These are phyloP conservation scores for Troides helena DNA, from an alignment of 2,888 invertebrate genomes.

Conservation along the genomic window DNA sequence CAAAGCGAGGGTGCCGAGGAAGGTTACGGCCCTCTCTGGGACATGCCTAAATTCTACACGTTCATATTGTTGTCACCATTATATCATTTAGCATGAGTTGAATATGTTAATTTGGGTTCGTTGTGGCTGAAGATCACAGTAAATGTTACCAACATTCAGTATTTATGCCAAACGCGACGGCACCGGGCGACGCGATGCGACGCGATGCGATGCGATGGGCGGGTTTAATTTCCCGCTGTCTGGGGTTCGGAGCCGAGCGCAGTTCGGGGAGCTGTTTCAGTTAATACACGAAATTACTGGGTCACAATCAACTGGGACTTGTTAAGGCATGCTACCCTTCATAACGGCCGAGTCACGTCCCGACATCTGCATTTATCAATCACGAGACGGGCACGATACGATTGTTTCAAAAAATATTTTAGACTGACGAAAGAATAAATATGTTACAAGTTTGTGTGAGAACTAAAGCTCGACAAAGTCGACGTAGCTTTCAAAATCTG, in stretches of 20 bases:
- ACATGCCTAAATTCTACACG: no score
- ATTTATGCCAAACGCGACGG: no score
- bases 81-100: no score
- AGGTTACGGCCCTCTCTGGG: no score
- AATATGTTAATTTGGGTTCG: no score
- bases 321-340: slow-evolving; percentile 30
- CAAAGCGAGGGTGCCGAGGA: no score
- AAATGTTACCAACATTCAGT: no score
- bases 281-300: slow-evolving; percentile 31
- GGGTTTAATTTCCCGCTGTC: slow-evolving; percentile 14
- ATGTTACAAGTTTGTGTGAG: no score
- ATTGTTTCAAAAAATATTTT: not conserved
- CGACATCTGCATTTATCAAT: not conserved
- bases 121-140: no score
- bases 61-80: no score
- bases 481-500: no score
- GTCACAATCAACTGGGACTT: slow-evolving; percentile 31
- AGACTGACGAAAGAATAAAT: not conserved
- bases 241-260: slow-evolving; percentile 10
- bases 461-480: no score
- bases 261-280: slow-evolving; percentile 22
- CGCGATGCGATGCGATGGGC: not conserved
- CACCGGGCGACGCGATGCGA: not conserved
- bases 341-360: slow-evolving; percentile 23
- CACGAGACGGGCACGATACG: slow-evolving; percentile 22